Evolutionary conservation across 1,140 invertebrate species (phyloP).

Genomic region (Ostrea edulis): DNA sequence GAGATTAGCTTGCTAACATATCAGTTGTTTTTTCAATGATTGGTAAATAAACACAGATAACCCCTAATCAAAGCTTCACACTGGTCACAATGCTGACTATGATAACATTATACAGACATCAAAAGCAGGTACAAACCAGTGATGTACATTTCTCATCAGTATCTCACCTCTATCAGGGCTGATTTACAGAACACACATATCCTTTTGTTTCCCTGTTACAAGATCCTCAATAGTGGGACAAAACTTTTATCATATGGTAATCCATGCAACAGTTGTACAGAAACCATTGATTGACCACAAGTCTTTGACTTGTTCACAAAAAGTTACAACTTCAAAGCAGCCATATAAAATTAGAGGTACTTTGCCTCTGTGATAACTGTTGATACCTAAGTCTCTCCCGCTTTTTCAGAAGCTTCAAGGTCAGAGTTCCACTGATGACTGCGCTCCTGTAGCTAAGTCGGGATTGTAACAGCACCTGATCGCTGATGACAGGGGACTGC

Average conservation of each 20-base stretch:
- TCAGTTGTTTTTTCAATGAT: conserved; percentile 35
- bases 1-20: conserved; percentile 34
- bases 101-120: conserved; percentile 30
- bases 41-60: conserved; percentile 31
- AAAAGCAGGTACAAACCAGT: not conserved
- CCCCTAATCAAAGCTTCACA: conserved; percentile 27
- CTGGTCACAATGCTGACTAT: conserved; percentile 12
- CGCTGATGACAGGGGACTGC: not conserved
- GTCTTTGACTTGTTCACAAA: not conserved
- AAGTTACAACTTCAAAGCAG: not conserved
- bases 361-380: not conserved
- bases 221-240: not conserved
- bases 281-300: not conserved
- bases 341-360: not conserved
- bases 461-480: not conserved
- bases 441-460: not conserved
- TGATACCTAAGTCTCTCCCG: not conserved
- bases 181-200: conserved; percentile 14
- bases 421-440: not conserved
- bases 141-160: not conserved
- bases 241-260: conserved; percentile 17
- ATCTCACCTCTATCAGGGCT: conserved; percentile 23
- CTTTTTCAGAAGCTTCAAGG: not conserved
- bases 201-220: conserved; percentile 13
- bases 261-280: not conserved